Evolutionary conservation across 2,888 invertebrate genomes (phyloP).

Genomic region (Stenoptilia bipunctidactyla): DNA sequence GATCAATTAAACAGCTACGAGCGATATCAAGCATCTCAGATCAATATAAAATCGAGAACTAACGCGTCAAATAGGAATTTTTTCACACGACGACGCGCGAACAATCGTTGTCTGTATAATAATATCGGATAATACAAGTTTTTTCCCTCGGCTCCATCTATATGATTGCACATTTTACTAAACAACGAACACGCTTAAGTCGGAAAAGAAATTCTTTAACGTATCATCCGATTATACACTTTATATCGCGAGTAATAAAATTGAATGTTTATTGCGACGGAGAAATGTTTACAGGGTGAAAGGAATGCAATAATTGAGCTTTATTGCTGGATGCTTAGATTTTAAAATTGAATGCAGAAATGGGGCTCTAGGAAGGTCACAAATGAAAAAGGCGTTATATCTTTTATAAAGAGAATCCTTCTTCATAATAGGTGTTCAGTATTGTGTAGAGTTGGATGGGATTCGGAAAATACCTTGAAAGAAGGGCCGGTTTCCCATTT

Average conservation of each 20-base stretch:
- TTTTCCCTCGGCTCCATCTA: constrained; percentile 45
- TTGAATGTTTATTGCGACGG: constrained; percentile 8
- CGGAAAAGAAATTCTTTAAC: constrained; percentile 31
- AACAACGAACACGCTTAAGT: constrained; percentile 35
- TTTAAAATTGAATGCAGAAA: constrained; percentile 14
- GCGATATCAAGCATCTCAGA: too few relatives aligned
- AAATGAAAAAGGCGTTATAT: constrained; percentile 33
- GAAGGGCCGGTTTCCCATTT: constrained; percentile 31
- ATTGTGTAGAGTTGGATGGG: constrained; percentile 38
- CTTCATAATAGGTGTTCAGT: constrained; percentile 46
- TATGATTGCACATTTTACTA: constrained; percentile 61
- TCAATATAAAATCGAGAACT: constrained; percentile 23
- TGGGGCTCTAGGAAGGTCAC: constrained; percentile 23
- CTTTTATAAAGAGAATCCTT: constrained; percentile 47
- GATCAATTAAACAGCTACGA: constrained; percentile 34
- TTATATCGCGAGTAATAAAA: constrained; percentile 10
- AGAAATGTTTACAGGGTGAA: constrained; percentile 16
- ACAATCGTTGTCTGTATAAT: constrained; percentile 39
- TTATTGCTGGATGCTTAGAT: constrained; percentile 20
- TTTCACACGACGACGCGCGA: constrained; percentile 40
- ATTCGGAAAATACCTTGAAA: constrained; percentile 38
- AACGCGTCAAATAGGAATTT: constrained; percentile 20
- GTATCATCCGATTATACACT: constrained; percentile 14
- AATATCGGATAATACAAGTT: constrained; percentile 45
- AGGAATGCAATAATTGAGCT: constrained; percentile 17